A percentile compares a stretch with the other conserved stretches of the same genome.
Evolutionary conservation across 2,113 vertebrate species (phyloP).

Genomic region (Triplophysa dalaica): DNA sequence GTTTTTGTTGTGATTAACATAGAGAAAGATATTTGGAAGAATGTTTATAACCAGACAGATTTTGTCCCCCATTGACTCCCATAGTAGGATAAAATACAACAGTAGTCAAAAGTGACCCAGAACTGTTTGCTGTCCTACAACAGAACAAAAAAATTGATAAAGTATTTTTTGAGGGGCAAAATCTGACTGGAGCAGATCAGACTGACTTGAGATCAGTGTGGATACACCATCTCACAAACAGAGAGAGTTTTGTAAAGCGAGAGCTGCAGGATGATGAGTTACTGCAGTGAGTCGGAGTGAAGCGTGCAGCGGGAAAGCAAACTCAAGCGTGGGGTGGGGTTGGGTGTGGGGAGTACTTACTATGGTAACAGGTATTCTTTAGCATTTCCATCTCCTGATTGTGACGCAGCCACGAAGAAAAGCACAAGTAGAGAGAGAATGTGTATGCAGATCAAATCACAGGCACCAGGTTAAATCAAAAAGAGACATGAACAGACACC

Average conservation of each 20-base stretch:
- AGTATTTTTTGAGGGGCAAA: too few relatives aligned
- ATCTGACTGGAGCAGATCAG: not conserved
- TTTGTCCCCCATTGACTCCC: too few relatives aligned
- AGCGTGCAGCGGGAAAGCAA: slow-evolving; percentile 73
- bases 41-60: too few relatives aligned
- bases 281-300: slow-evolving; percentile 66
- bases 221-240: slow-evolving; percentile 62
- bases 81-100: too few relatives aligned
- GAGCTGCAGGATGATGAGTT: slow-evolving; percentile 41
- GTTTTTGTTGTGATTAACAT: too few relatives aligned
- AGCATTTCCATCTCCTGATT: slow-evolving; percentile 98
- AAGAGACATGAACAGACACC: slow-evolving; percentile 54
- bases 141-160: too few relatives aligned
- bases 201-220: slow-evolving; percentile 54
- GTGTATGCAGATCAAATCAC: slow-evolving; percentile 93
- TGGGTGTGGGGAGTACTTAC: slow-evolving; percentile 84
- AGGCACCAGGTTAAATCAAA: slow-evolving; percentile 82
- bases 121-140: too few relatives aligned
- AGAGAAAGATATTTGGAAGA: too few relatives aligned
- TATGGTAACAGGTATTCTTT: slow-evolving; percentile 99
- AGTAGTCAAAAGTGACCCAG: too few relatives aligned
- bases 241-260: slow-evolving; percentile 33
- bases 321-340: slow-evolving; percentile 73
- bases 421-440: slow-evolving; percentile 98
- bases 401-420: slow-evolving; percentile 97